phyloP scores from a whole-genome alignment of 2,888 invertebrate species.

The Oligia strigilis region DNA sequence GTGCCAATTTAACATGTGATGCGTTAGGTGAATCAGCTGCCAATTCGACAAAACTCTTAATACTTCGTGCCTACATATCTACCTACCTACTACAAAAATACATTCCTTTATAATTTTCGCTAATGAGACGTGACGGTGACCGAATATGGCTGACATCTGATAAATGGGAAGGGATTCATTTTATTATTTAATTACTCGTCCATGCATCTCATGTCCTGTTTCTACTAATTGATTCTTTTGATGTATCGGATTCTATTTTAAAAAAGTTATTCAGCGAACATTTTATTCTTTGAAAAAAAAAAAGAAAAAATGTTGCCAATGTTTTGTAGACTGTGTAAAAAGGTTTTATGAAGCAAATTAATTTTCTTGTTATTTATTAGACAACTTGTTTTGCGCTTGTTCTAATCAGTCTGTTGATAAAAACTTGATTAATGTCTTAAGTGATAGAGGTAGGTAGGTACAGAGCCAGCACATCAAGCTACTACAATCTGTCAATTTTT shows the following conservation, averaged over 20 bases:
- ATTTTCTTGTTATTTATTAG: conserved; percentile 43
- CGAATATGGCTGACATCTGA: conserved; percentile 75
- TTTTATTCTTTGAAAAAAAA: conserved; percentile 15
- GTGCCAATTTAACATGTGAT: background rate
- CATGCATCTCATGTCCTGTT: conserved; percentile 61
- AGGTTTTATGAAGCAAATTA: conserved; percentile 43
- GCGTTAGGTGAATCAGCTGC: conserved; percentile 33
- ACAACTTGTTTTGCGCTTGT: conserved; percentile 37
- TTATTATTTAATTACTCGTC: conserved; percentile 71
- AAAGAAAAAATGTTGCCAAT: background rate
- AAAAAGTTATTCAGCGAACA: conserved; percentile 39
- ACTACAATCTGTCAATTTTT: too few relatives aligned
- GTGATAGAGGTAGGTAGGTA: background rate
- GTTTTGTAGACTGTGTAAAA: conserved; percentile 47
- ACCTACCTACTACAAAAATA: conserved; percentile 47
- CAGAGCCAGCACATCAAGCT: too few relatives aligned
- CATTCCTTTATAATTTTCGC: conserved; percentile 66
- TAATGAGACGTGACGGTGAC: conserved; percentile 80
- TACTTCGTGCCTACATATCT: background rate
- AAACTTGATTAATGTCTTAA: conserved; percentile 22
- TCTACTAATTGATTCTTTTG: conserved; percentile 69
- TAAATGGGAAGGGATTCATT: conserved; percentile 72
- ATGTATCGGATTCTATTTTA: conserved; percentile 64
- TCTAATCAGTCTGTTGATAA: conserved; percentile 5
- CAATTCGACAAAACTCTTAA: conserved; percentile 16